Evolutionary conservation across 2,888 invertebrate genomes (phyloP), one percentile per base, ranked within the genome.

Genomic region (Torymus auratus): DNA sequence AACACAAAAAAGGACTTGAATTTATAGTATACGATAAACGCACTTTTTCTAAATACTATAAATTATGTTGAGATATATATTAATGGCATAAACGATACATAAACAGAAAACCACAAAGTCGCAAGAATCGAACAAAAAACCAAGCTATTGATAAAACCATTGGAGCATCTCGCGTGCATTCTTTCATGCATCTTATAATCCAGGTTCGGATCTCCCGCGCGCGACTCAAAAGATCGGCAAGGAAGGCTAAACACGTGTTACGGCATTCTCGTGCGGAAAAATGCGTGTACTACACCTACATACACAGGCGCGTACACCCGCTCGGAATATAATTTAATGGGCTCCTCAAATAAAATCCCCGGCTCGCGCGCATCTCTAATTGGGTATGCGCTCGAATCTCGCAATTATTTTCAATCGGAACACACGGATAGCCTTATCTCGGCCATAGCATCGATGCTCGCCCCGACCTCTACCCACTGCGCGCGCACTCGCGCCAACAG

Each of bases 391-490:
- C 14, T 23, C 13, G 69, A 41, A 61, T 28, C 50, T 58, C 61
- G 62, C 76, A 76, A 76, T 76, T 76, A 69, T 76, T 76, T 76
- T 76, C 69, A 76, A 76, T 76, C 61, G 55, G 41, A 62, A 55
- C 55, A 68, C 53, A 41, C 56, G 10, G 11, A 41, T 41, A 41
- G 53, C 53, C 62, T 76, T 76, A 69, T 76, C 69, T 17, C 41
- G 56, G 50, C 50, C 61, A 23, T 61, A 41, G 23, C 55, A 69
- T 76, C 68, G 61, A 17, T 52, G 65, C 20, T 67, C 53, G 14
- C 41, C 53, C 10, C 28, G 62, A 23, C 14, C 50, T 71, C 52
- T 60, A 56, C 7, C 23, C 68, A 55, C 23, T 15, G 20, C 52
- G n/a, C 52, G n/a, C 69, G 13, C 69, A 20, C 52, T 0, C 17